Conservation (phyloP, 1,140 invertebrate genomes). For the Pogonus chalceus region DNA sequence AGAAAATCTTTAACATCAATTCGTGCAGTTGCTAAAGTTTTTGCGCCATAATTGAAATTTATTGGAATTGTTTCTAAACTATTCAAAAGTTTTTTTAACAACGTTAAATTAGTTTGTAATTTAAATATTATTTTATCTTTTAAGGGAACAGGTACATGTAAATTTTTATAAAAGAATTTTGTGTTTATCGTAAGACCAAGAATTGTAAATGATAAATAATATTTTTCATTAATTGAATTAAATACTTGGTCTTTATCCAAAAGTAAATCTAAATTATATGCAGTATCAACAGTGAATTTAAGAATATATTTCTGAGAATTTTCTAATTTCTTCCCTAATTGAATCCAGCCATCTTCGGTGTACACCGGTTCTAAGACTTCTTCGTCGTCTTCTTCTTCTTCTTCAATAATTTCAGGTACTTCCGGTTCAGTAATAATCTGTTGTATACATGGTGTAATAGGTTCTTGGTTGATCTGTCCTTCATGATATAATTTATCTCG, state of each 20-base stretch:
- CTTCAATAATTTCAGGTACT: background rate
- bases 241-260: slow-evolving; percentile 27
- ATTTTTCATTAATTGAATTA: slow-evolving; percentile 19
- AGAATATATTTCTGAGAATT: slow-evolving; percentile 18
- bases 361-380: slow-evolving; percentile 17
- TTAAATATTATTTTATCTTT: slow-evolving; percentile 30
- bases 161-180: slow-evolving; percentile 24
- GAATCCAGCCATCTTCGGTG: slow-evolving; percentile 27
- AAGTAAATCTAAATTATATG: slow-evolving; percentile 26
- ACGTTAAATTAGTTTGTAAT: slow-evolving; percentile 20
- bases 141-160: slow-evolving; percentile 21
- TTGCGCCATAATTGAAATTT: slow-evolving; percentile 22
- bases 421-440: background rate
- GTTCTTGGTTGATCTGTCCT: background rate
- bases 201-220: slow-evolving; percentile 25
- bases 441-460: background rate
- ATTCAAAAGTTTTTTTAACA: slow-evolving; percentile 23
- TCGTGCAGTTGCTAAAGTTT: slow-evolving; percentile 21
- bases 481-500: slow-evolving; percentile 25
- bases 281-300: slow-evolving; percentile 21
- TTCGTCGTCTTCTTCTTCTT: background rate
- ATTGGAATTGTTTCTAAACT: slow-evolving; percentile 21
- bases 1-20: slow-evolving; percentile 20
- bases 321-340: slow-evolving; percentile 18
- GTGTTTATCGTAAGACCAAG: slow-evolving; percentile 29